Conservation (phyloP, 1,140 invertebrate species). For the Zaprionus africanus region DNA sequence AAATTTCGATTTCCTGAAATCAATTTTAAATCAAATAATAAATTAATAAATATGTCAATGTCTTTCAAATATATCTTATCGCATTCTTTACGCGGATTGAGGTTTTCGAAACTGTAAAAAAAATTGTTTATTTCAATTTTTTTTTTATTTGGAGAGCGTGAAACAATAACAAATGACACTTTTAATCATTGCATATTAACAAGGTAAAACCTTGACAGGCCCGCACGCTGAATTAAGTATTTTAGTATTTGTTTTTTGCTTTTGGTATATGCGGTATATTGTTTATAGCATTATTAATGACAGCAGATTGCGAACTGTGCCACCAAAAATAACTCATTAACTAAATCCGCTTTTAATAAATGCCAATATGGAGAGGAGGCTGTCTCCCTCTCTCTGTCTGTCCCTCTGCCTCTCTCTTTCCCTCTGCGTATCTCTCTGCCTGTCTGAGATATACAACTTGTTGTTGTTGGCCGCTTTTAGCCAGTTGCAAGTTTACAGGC, state of each 20-base stretch:
- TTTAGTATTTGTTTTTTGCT: constrained; percentile 14
- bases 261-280: constrained; percentile 12
- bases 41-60: too few relatives aligned
- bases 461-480: constrained; percentile 7
- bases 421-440: neutral
- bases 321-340: constrained; percentile 78
- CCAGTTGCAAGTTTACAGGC: constrained; percentile 57
- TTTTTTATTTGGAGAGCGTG: neutral
- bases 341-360: constrained; percentile 83
- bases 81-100: neutral
- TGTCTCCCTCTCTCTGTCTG: neutral
- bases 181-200: constrained; percentile 82
- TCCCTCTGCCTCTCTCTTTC: neutral
- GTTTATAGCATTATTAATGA: constrained; percentile 63
- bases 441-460: neutral
- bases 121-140: neutral
- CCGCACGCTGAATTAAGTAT: constrained; percentile 38
- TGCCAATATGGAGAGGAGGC: constrained; percentile 49
- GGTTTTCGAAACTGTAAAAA: neutral
- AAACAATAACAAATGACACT: constrained; percentile 76
- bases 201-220: constrained; percentile 55
- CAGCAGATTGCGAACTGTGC: constrained; percentile 57
- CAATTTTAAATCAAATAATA: too few relatives aligned
- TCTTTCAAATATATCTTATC: too few relatives aligned
- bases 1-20: too few relatives aligned